A percentile compares a stretch with the other conserved stretches of the same genome.
phyloP scores from a whole-genome alignment of 2,113 vertebrate species.

The Pungitius pungitius region DNA sequence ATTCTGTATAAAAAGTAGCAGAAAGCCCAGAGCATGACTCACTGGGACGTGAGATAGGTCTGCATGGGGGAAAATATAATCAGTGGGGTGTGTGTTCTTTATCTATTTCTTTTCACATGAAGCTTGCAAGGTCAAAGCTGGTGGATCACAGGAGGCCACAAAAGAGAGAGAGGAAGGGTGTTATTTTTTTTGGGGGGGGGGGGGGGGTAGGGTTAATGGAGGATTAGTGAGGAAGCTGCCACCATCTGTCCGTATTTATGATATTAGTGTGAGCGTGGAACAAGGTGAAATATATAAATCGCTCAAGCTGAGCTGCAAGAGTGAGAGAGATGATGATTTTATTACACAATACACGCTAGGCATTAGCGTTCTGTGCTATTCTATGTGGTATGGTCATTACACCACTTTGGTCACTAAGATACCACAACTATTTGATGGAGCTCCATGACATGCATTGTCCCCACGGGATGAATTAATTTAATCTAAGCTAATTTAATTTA shows the following conservation, averaged over 20 bases:
- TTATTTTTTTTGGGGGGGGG: background rate
- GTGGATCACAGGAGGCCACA: slow-evolving; percentile 31
- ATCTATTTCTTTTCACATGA: background rate
- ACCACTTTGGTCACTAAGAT: background rate
- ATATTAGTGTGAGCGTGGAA: slow-evolving; percentile 25
- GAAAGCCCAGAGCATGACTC: background rate
- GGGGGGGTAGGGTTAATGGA: background rate
- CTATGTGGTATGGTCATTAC: background rate
- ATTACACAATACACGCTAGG: too few species aligned
- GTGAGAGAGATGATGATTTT: slow-evolving; percentile 23
- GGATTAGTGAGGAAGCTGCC: slow-evolving; percentile 42
- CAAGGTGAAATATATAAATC: slow-evolving; percentile 30
- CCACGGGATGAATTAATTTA: too few species aligned
- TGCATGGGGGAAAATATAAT: slow-evolving; percentile 13
- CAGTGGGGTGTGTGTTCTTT: background rate
- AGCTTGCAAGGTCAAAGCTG: slow-evolving; percentile 37
- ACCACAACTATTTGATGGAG: background rate
- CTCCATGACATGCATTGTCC: background rate
- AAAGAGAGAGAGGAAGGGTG: slow-evolving; percentile 10
- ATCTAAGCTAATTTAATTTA: too few species aligned
- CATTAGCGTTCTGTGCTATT: too few species aligned
- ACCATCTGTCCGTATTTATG: slow-evolving; percentile 58
- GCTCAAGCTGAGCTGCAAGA: slow-evolving; percentile 34
- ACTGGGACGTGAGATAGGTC: slow-evolving; percentile 6
- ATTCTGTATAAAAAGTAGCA: background rate